Conservation (phyloP, 2,113 vertebrate genomes). For the Micronycteris hirsuta region DNA sequence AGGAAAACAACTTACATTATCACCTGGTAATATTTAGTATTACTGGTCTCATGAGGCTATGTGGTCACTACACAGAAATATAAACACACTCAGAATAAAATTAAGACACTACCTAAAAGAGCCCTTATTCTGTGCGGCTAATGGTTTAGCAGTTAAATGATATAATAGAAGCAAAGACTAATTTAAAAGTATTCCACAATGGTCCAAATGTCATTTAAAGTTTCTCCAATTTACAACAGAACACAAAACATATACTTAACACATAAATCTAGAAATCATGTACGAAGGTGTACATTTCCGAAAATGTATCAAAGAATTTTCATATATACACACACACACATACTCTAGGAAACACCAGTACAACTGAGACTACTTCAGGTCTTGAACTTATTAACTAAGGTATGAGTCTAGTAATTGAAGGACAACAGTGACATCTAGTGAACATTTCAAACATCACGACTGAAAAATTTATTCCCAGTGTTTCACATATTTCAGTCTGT, state of each 20-base stretch:
- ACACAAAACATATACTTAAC: not conserved
- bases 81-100: constrained; percentile 49
- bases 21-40: constrained; percentile 62
- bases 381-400: not conserved
- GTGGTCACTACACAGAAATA: constrained; percentile 49
- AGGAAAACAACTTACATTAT: constrained; percentile 59
- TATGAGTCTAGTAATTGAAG: constrained; percentile 39
- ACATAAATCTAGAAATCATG: constrained; percentile 22
- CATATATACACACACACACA: not conserved
- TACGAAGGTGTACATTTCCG: not conserved
- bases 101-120: constrained; percentile 37
- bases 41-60: constrained; percentile 58
- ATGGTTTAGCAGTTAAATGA: constrained; percentile 12
- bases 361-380: not conserved
- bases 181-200: constrained; percentile 30
- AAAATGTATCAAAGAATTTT: constrained; percentile 21
- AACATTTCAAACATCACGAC: constrained; percentile 48
- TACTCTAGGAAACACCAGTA: constrained; percentile 1
- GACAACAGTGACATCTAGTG: constrained; percentile 82
- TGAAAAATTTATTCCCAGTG: not conserved
- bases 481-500: rapidly evolving
- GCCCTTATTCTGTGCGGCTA: not conserved
- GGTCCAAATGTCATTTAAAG: constrained; percentile 18
- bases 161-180: constrained; percentile 8
- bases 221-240: constrained; percentile 23